Conservation (phyloP, 92 coral and sea anemone species). For the Anthopleura xanthogrammica region DNA sequence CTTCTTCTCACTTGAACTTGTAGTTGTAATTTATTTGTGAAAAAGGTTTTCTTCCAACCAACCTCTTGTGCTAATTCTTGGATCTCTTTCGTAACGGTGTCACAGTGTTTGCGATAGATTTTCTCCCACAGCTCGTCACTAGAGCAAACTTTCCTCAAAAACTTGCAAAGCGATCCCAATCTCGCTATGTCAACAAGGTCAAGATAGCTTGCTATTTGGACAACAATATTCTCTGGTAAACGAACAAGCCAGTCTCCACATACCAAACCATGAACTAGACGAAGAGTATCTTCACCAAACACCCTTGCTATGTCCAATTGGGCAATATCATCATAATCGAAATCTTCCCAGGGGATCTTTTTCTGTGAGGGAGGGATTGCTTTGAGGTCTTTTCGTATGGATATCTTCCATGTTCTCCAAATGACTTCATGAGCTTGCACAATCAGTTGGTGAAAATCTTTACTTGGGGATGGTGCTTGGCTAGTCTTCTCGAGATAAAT, state of each 20-base stretch:
- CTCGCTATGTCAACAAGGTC: slow-evolving; percentile 86
- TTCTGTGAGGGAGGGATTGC: slow-evolving; percentile 95
- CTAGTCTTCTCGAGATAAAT: slow-evolving; percentile 78
- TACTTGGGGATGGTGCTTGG: slow-evolving; percentile 99
- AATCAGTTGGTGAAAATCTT: slow-evolving; percentile 93
- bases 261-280: slow-evolving; percentile 86
- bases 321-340: slow-evolving; percentile 80
- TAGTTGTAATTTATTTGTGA: slow-evolving; percentile 88
- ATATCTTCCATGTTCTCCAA: slow-evolving; percentile 92
- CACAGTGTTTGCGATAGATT: slow-evolving; percentile 83
- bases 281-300: slow-evolving; percentile 83
- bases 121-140: slow-evolving; percentile 95
- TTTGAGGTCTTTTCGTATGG: slow-evolving; percentile 89
- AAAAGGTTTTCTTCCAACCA: slow-evolving; percentile 94
- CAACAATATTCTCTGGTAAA: slow-evolving; percentile 68
- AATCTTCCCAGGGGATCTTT: slow-evolving; percentile 84
- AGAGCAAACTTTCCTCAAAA: slow-evolving; percentile 83
- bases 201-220: slow-evolving; percentile 72
- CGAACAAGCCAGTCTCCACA: slow-evolving; percentile 99
- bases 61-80: slow-evolving; percentile 79
- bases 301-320: slow-evolving; percentile 89
- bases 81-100: slow-evolving; percentile 79
- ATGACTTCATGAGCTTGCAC: slow-evolving; percentile 85
- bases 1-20: slow-evolving; percentile 89
- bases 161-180: slow-evolving; percentile 89